Percentiles rank a stretch among this genome's conserved stretches.
Conservation (phyloP, 1,140 invertebrate species). For the Wasmannia auropunctata region DNA sequence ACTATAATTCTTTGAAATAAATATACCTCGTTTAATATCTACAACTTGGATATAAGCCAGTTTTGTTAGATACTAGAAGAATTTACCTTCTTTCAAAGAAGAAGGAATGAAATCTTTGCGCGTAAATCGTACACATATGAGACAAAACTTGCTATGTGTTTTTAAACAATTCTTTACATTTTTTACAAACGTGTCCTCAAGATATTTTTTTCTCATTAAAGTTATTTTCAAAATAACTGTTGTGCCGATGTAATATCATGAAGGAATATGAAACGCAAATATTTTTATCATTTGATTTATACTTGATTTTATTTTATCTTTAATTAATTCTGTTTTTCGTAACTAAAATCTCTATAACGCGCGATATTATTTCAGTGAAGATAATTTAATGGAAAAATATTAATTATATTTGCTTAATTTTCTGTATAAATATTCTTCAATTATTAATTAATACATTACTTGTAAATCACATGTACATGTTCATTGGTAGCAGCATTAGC, state of each 20-base stretch:
- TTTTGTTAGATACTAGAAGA: conserved; percentile 20
- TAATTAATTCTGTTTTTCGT: background rate
- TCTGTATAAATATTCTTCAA: background rate
- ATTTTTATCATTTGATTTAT: background rate
- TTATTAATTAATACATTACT: background rate
- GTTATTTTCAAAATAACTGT: background rate
- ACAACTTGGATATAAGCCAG: conserved; percentile 6
- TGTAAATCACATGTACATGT: background rate
- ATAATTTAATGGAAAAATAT: background rate
- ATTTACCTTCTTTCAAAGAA: background rate
- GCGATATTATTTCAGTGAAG: background rate
- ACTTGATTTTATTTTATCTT: background rate
- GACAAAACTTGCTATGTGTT: background rate
- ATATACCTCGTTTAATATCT: conserved; percentile 24
- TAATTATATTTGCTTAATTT: background rate
- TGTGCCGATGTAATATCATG: background rate
- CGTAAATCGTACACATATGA: background rate
- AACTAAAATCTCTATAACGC: background rate
- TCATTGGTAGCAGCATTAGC: background rate
- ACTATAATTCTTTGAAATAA: conserved; percentile 33
- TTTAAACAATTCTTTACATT: conserved; percentile 4
- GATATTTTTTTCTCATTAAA: background rate
- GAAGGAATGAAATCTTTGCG: background rate
- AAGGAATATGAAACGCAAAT: background rate
- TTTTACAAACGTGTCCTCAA: background rate